Evolutionary conservation across 2,888 invertebrate genomes (phyloP), one percentile per base, ranked within the genome.

Genomic region (Zaprionus obscuricornis): DNA sequence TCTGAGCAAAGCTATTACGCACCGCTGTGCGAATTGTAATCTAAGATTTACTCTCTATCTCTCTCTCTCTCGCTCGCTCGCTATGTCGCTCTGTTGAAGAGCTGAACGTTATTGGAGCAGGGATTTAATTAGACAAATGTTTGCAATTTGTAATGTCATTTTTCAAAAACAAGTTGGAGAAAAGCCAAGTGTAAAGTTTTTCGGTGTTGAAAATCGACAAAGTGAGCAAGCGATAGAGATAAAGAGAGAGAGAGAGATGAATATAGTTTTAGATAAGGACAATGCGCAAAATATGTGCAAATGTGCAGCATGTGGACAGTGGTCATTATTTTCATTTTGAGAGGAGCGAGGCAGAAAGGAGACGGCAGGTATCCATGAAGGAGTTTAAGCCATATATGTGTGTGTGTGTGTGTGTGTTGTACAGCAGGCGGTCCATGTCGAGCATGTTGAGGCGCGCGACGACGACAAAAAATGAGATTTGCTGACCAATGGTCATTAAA

Each of bases 41-140:
- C 78, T 62, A 73, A 78, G 85, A 73, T 29, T 26, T 18, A 8
- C 7, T 22, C 3, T 1, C 8, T n/a, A n/a, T n/a, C 13, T 3
- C 11, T 8, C n/a, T 34, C 66, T 58, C 85, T 77, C n/a, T n/a
- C n/a, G n/a, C n/a, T n/a, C n/a, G n/a, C n/a, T n/a, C n/a, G n/a
- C n/a, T n/a, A n/a, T n/a, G n/a, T n/a, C n/a, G n/a, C n/a, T n/a
- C n/a, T n/a, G n/a, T n/a, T n/a, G n/a, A n/a, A n/a, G n/a, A n/a
- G n/a, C n/a, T n/a, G n/a, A n/a, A n/a, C 63, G 85, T 78, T 78
- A 78, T 85, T 78, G 85, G 78, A 78, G 78, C 78, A 78, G 85
- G 85, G 86, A 81, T 84, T 86, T 87, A 88, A 88, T 89, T 88
- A 89, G 90, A 89, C 87, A 89, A 89, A 89, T 89, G 85, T 79